Evolutionary conservation across 2,797 vertebrate species (phyloP), one percentile per base, ranked within the genome.

Genomic region (Propithecus deckenii): DNA sequence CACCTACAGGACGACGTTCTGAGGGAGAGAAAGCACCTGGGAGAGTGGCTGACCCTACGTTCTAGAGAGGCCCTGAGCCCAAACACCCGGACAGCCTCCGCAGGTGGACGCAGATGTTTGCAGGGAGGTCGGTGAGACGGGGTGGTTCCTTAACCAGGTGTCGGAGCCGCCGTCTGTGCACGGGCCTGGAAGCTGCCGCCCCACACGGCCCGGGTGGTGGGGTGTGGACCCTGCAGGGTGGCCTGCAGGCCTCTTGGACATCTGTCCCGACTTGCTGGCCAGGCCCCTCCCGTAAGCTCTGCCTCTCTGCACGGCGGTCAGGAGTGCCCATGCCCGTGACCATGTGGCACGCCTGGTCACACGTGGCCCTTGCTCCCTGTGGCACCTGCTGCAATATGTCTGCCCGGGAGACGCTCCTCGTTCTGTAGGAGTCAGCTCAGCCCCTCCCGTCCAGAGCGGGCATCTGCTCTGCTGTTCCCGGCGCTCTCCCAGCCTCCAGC

Each of bases 301-400:
- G 41, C 41, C 25, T 48, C 23, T 57, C 23, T 0, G 15, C 28
- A 13, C 9, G 8, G 20, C 2, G 3, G 23, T 17, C 61, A 20
- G 12, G n/a, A 8, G 30, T 4, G 17, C 4, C 0, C 1, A 1
- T 4, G 4, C 15, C 0, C 7, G 0, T 0, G 22, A 59, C 22
- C 32, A 0, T 10, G 30, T 14, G 22, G 20, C 46, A 14, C 1
- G 10, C 46, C 38, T 50, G 74, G 30, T 25, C 1, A 2, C 43
- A 10, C 3, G 1, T 15, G 13, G 13, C 2, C 41, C 28, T 43
- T 0, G 4, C 43, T 22, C n/a, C 38, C 43, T 5, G 11, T 15
- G 71, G 72, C 0, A 3, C 28, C 38, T 30, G 23, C 74, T 4
- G 23, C 11, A 30, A 23, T 38, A 11, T 35, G 59, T 80, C 35